Conservation (phyloP, 2,113 vertebrate genomes). For the Egretta garzetta region DNA sequence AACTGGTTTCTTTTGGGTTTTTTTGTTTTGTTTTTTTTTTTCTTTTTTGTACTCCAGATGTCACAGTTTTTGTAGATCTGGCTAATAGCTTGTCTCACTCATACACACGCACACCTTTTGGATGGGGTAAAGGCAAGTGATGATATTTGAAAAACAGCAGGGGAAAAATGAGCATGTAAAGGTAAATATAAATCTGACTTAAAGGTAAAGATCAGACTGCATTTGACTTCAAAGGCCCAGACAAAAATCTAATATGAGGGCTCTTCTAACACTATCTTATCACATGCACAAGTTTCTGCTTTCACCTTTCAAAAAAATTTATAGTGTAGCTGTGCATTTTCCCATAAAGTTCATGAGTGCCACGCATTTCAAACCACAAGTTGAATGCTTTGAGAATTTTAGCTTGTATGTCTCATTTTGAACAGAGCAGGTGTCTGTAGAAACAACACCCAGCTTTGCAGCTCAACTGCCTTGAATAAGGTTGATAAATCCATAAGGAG, state of each 20-base stretch:
- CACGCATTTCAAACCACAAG: background rate
- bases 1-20: too few relatives aligned
- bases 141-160: background rate
- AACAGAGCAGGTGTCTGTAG: background rate
- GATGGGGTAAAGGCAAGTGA: background rate
- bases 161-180: background rate
- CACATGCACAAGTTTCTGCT: background rate
- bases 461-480: background rate
- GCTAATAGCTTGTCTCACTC: background rate
- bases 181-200: slow-evolving; percentile 20
- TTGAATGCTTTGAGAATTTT: background rate
- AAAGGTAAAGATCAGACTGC: background rate
- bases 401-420: background rate
- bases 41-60: background rate
- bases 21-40: too few relatives aligned
- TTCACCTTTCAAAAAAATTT: slow-evolving; percentile 4
- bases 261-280: background rate
- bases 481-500: background rate
- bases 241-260: slow-evolving; percentile 36
- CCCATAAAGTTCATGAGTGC: background rate
- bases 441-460: background rate
- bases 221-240: slow-evolving; percentile 13
- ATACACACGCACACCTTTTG: accelerated
- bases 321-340: background rate
- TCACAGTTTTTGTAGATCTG: background rate